Percentiles rank a stretch among this genome's conserved stretches.
Conservation (phyloP, 2,113 vertebrate genomes). For the Camelus bactrianus region DNA sequence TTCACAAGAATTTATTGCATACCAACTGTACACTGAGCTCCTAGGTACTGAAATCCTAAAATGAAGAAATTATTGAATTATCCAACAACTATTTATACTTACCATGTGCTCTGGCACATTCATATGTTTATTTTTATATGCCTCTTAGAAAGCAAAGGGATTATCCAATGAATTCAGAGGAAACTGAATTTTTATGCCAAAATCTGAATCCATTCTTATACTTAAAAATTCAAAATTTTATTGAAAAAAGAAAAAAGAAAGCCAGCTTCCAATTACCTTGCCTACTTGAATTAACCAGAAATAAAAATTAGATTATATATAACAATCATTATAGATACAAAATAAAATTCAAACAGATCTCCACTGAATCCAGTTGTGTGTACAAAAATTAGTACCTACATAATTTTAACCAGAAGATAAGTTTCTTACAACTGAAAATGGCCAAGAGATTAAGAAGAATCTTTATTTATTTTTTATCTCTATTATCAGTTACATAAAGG, state of each 20-base stretch:
- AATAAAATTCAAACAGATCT: slow-evolving; percentile 40
- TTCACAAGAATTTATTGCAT: not conserved
- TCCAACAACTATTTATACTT: slow-evolving; percentile 24
- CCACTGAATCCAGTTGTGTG: not conserved
- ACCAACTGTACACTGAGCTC: not conserved
- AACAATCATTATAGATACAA: not conserved
- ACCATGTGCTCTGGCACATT: not conserved
- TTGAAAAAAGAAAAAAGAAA: slow-evolving; percentile 11
- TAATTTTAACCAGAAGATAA: not conserved
- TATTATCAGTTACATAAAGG: not conserved
- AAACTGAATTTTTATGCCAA: slow-evolving; percentile 29
- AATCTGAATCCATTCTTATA: not conserved
- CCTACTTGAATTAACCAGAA: not conserved
- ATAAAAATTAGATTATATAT: not conserved
- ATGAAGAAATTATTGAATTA: slow-evolving; percentile 33
- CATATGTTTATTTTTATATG: slow-evolving; percentile 23
- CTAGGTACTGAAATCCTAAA: not conserved
- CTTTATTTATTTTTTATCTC: slow-evolving; percentile 31
- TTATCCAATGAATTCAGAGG: slow-evolving; percentile 26
- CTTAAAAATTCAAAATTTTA: slow-evolving; percentile 44
- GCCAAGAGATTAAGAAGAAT: slow-evolving; percentile 21
- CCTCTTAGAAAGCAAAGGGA: slow-evolving; percentile 5
- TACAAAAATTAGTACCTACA: not conserved
- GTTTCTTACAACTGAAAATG: slow-evolving; percentile 25
- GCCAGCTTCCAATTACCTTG: not conserved